Percentiles rank a stretch among this genome's conserved stretches.
Conservation (phyloP, 2,888 invertebrate genomes). For the Blastobasis adustella region DNA sequence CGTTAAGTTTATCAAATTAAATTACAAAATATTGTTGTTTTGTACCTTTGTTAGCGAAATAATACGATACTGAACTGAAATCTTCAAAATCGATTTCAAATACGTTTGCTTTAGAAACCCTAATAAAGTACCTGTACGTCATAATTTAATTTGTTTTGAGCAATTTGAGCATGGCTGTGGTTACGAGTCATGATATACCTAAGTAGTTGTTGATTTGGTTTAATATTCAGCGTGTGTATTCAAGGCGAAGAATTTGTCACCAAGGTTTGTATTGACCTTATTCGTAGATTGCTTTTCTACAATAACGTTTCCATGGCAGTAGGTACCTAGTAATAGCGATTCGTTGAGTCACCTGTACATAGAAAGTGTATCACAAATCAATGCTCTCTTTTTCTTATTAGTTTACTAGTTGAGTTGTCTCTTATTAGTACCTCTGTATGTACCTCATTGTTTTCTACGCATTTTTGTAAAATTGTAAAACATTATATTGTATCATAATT, state of each 20-base stretch:
- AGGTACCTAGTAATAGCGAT: background rate
- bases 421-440: no score
- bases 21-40: no score
- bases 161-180: constrained; percentile 35
- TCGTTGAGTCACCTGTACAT: constrained; percentile 5
- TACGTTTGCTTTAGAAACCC: no score
- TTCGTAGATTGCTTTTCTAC: constrained; percentile 23
- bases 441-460: no score
- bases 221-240: constrained; percentile 53
- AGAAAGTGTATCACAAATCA: constrained; percentile 22
- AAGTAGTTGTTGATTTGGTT: constrained; percentile 24
- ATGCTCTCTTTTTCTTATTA: constrained; percentile 28
- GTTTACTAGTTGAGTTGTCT: background rate
- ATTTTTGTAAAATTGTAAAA: no score
- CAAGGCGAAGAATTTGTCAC: constrained; percentile 20
- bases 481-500: no score
- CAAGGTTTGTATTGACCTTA: constrained; percentile 29
- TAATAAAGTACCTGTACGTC: no score
- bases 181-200: constrained; percentile 39
- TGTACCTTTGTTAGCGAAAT: no score
- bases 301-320: constrained; percentile 3
- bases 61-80: no score
- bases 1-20: no score
- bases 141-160: no score
- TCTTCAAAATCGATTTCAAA: no score